These are phyloP conservation scores for Papilio polyxenes DNA, from an alignment of 1,140 invertebrate species.

Conservation along the genomic window DNA sequence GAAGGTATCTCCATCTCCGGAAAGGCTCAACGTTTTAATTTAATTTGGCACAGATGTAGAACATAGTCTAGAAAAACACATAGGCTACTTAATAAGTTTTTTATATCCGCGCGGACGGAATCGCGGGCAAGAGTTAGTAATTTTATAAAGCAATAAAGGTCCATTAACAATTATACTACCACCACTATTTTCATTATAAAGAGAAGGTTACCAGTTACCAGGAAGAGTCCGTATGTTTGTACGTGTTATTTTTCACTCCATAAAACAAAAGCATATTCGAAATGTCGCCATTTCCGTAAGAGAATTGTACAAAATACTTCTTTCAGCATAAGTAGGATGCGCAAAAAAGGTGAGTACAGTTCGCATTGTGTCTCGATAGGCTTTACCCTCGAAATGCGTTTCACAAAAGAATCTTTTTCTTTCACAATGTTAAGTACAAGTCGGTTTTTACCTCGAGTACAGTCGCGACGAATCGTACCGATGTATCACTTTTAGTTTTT, in stretches of 20 bases:
- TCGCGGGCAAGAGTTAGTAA: too few species aligned
- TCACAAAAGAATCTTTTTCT: slow-evolving; percentile 76
- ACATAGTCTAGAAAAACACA: too few species aligned
- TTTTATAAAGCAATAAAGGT: too few species aligned
- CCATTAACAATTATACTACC: background rate
- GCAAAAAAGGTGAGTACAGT: slow-evolving; percentile 76
- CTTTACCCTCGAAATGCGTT: slow-evolving; percentile 71
- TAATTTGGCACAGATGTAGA: too few species aligned
- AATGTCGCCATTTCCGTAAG: slow-evolving; percentile 49
- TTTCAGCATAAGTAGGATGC: slow-evolving; percentile 64
- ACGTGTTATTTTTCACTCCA: background rate
- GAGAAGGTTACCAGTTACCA: too few species aligned
- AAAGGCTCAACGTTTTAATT: too few species aligned
- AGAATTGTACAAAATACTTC: slow-evolving; percentile 50
- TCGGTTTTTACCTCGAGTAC: slow-evolving; percentile 59
- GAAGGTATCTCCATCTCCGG: too few species aligned
- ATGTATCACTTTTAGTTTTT: slow-evolving; percentile 6
- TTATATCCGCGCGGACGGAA: too few species aligned
- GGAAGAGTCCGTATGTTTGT: too few species aligned
- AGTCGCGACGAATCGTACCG: slow-evolving; percentile 46
- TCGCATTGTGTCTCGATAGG: slow-evolving; percentile 68
- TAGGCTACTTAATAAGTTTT: too few species aligned
- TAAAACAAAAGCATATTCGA: background rate
- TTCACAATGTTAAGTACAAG: slow-evolving; percentile 73
- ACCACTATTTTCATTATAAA: background rate